Percentiles rank a stretch among this genome's conserved stretches.
Conservation (phyloP, 1,140 invertebrate species). For the Rhyzopertha dominica region DNA sequence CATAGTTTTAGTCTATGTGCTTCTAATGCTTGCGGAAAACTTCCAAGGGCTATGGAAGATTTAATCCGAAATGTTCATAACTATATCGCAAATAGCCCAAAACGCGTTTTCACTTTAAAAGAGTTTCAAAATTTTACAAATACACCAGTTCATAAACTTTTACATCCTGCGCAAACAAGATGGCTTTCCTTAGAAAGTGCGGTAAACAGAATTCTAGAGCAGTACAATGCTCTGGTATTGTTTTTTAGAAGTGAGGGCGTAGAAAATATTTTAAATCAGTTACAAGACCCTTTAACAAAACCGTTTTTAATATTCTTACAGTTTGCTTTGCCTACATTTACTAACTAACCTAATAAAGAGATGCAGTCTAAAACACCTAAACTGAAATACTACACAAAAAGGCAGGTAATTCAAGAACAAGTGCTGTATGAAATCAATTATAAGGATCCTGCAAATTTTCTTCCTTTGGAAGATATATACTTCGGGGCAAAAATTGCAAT, state of each 20-base stretch:
- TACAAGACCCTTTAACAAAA: constrained; percentile 3
- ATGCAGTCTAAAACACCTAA: constrained; percentile 1
- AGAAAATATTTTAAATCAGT: not conserved
- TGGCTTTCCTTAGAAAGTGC: not conserved
- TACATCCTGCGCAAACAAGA: too few relatives aligned
- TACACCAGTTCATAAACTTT: not conserved
- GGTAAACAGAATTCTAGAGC: constrained; percentile 1
- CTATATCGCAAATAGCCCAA: constrained; percentile 2
- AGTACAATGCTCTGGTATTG: constrained; percentile 2
- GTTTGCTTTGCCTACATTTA: constrained; percentile 1
- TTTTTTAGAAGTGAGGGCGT: not conserved
- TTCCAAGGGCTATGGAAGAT: not conserved
- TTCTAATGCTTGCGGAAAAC: constrained; percentile 4
- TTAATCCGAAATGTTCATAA: constrained; percentile 2
- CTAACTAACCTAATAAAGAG: constrained; percentile 1
- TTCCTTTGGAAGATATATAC: constrained; percentile 7
- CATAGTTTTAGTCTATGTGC: constrained; percentile 3
- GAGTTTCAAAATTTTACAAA: constrained; percentile 7
- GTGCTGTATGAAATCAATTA: too few relatives aligned
- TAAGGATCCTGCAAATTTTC: constrained; percentile 11
- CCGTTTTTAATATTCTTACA: constrained; percentile 8
- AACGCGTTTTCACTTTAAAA: not conserved
- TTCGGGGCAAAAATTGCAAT: constrained; percentile 8
- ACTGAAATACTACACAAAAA: too few relatives aligned
- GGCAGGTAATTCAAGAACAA: too few relatives aligned